Evolutionary conservation across 2,797 vertebrate species (phyloP).

Genomic region (Arrhamphus sclerolepis): DNA sequence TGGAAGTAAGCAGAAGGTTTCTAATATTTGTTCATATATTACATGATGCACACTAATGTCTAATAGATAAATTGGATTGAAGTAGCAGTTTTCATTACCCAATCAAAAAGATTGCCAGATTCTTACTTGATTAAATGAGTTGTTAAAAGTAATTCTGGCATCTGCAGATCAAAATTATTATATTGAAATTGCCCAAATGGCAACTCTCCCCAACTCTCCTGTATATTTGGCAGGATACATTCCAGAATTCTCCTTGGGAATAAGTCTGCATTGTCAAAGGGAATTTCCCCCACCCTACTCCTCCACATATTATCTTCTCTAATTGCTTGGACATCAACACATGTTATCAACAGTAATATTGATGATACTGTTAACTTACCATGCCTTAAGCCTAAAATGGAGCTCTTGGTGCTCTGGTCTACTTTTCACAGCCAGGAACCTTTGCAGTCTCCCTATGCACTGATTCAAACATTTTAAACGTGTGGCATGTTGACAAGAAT

Average conservation of each 20-base stretch:
- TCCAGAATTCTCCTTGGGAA: constrained; percentile 27
- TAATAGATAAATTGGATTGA: background rate
- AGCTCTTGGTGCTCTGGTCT: constrained; percentile 70
- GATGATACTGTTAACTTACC: constrained; percentile 65
- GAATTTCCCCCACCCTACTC: constrained; percentile 20
- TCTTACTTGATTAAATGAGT: constrained; percentile 19
- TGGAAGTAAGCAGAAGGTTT: constrained; percentile 30
- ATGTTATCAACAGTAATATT: constrained; percentile 35
- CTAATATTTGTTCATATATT: constrained; percentile 11
- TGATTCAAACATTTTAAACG: constrained; percentile 69
- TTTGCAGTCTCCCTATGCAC: constrained; percentile 66
- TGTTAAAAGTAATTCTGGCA: no score
- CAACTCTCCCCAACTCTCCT: constrained; percentile 12
- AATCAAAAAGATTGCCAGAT: constrained; percentile 10
- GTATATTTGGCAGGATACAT: constrained; percentile 42
- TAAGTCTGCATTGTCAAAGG: constrained; percentile 27
- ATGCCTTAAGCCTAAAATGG: constrained; percentile 75
- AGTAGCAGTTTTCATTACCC: constrained; percentile 5
- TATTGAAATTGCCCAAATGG: constrained; percentile 4
- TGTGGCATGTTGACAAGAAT: constrained; percentile 72
- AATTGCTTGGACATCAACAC: constrained; percentile 35
- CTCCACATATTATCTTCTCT: background rate
- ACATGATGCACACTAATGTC: constrained; percentile 15
- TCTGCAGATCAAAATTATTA: constrained; percentile 1
- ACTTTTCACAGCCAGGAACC: constrained; percentile 61